Percentiles rank a stretch among this genome's conserved stretches.
These are phyloP conservation scores for Lampropteryx suffumata DNA, from an alignment of 2,888 invertebrate species.

Conservation along the genomic window DNA sequence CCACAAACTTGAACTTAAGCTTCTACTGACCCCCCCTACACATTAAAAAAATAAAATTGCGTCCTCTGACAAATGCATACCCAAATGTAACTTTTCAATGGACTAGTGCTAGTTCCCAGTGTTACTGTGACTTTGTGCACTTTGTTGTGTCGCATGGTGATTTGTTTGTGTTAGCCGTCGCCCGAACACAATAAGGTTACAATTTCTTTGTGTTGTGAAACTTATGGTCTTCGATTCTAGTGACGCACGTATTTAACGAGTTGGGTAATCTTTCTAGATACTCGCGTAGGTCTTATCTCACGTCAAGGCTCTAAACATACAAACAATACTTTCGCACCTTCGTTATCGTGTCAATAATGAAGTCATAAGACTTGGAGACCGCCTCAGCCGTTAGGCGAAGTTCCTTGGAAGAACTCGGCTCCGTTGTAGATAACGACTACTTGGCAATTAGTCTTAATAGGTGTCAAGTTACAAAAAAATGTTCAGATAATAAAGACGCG, in stretches of 20 bases:
- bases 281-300: constrained; percentile 55
- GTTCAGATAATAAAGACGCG: constrained; percentile 22
- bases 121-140: constrained; percentile 60
- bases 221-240: constrained; percentile 49
- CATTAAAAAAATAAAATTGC: no score
- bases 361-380: constrained; percentile 19
- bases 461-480: constrained; percentile 34
- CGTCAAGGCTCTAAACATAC: constrained; percentile 27
- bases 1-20: no score
- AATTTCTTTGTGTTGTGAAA: constrained; percentile 69
- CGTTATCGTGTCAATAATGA: constrained; percentile 21
- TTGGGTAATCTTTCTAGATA: constrained; percentile 57
- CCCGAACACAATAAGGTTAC: constrained; percentile 51
- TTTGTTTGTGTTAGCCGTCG: constrained; percentile 46
- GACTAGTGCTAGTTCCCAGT: constrained; percentile 58
- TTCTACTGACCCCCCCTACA: no score
- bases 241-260: constrained; percentile 51
- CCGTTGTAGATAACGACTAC: constrained; percentile 38
- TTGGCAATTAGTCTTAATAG: constrained; percentile 47
- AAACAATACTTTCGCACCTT: constrained; percentile 16
- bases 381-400: no score
- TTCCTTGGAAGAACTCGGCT: constrained; percentile 12
- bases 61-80: no score
- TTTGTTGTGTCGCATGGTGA: constrained; percentile 58
- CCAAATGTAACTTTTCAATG: no score